These are phyloP conservation scores for Danaus chrysippus DNA, from an alignment of 2,888 invertebrate genomes.

Conservation along the genomic window DNA sequence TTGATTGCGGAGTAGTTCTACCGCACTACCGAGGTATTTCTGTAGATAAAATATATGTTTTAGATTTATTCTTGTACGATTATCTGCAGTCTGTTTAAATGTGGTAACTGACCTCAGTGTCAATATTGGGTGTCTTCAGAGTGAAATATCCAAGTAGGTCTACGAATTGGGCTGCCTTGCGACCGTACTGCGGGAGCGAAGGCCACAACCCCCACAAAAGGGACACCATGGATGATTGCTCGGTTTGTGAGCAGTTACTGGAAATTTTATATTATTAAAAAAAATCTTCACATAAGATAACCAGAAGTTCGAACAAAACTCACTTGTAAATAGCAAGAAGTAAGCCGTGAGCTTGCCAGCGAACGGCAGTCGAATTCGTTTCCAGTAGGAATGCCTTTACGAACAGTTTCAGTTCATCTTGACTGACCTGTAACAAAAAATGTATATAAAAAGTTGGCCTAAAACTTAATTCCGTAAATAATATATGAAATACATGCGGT, in stretches of 20 bases:
- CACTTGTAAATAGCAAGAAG: constrained; percentile 90
- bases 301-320: constrained; percentile 39
- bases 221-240: constrained; percentile 89
- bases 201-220: constrained; percentile 96
- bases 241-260: constrained; percentile 86
- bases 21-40: constrained; percentile 92
- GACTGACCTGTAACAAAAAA: constrained; percentile 65
- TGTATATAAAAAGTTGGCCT: constrained; percentile 10
- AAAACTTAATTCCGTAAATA: constrained; percentile 1
- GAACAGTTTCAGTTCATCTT: constrained; percentile 84
- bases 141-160: constrained; percentile 97
- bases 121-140: constrained; percentile 87
- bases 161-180: constrained; percentile 97
- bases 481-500: not conserved
- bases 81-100: not conserved
- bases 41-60: constrained; percentile 47
- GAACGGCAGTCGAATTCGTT: constrained; percentile 93
- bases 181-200: constrained; percentile 91
- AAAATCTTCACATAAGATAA: not conserved
- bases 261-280: constrained; percentile 2
- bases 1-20: constrained; percentile 91
- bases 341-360: constrained; percentile 97
- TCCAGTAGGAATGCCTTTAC: constrained; percentile 94
- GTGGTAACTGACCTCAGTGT: constrained; percentile 72
- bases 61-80: not conserved